Conservation (phyloP, 2,888 invertebrate species). For the Cetonia aurata region DNA sequence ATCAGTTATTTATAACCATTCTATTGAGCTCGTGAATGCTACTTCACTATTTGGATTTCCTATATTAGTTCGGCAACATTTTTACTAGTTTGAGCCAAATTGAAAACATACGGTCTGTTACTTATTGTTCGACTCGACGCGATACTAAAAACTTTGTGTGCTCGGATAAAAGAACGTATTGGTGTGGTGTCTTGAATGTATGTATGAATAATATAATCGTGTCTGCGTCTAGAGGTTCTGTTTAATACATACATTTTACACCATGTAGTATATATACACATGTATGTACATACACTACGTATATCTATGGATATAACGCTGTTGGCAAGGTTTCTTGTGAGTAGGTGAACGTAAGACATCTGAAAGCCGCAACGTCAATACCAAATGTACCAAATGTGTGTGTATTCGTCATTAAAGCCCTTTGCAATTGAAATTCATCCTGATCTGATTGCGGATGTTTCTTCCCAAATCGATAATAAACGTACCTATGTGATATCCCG, state of each 20-base stretch:
- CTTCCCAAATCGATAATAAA: no score
- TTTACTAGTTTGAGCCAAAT: background rate
- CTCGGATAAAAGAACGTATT: no score
- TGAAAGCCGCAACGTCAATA: background rate
- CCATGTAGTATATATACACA: background rate
- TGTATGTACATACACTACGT: background rate
- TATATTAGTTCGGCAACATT: background rate
- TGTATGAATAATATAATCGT: no score
- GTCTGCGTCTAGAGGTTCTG: no score
- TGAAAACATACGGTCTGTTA: no score
- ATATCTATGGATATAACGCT: background rate
- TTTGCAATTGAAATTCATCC: no score
- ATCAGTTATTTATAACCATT: background rate
- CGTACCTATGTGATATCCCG: no score
- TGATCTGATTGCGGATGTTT: no score
- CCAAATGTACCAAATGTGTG: background rate
- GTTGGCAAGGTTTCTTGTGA: constrained; percentile 1
- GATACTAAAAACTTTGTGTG: no score
- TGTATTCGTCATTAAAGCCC: no score
- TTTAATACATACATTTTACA: background rate
- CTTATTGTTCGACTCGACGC: no score
- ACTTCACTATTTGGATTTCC: background rate
- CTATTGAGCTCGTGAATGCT: background rate
- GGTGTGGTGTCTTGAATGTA: no score
- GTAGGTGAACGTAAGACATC: background rate